These are phyloP conservation scores for Drosophila glabriapex DNA, from an alignment of 2,888 invertebrate genomes.

Conservation along the genomic window DNA sequence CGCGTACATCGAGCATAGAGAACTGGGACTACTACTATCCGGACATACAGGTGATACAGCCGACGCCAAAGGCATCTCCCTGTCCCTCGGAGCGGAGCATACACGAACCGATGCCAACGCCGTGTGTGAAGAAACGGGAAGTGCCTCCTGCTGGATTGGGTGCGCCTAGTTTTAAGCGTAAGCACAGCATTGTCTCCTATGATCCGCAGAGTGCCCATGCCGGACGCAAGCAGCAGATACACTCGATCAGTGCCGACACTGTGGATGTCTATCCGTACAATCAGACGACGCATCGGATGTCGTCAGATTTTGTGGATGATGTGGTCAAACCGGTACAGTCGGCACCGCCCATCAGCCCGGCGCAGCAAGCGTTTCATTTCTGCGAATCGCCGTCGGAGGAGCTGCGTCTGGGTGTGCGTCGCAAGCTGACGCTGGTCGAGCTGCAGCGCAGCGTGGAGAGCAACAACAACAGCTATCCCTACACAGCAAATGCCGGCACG, in stretches of 20 bases:
- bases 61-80: conserved; percentile 94
- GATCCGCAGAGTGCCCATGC: conserved; percentile 84
- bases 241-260: conserved; percentile 84
- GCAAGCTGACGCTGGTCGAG: conserved; percentile 82
- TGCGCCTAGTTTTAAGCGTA: conserved; percentile 77
- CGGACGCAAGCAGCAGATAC: conserved; percentile 83
- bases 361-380: conserved; percentile 72
- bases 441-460: conserved; percentile 75
- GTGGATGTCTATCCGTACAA: conserved; percentile 83
- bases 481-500: conserved; percentile 72
- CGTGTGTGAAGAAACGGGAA: background rate
- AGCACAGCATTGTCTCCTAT: conserved; percentile 84
- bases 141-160: conserved; percentile 28
- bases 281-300: conserved; percentile 41
- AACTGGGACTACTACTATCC: conserved; percentile 88
- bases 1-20: conserved; percentile 84
- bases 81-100: conserved; percentile 88
- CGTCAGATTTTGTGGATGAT: conserved; percentile 44
- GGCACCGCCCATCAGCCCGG: conserved; percentile 55
- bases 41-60: conserved; percentile 90
- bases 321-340: conserved; percentile 61
- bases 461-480: conserved; percentile 82
- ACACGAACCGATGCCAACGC: conserved; percentile 64
- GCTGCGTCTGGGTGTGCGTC: conserved; percentile 80
- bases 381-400: conserved; percentile 82